phyloP scores from a whole-genome alignment of 2,113 vertebrate species.

The Bungarus multicinctus region DNA sequence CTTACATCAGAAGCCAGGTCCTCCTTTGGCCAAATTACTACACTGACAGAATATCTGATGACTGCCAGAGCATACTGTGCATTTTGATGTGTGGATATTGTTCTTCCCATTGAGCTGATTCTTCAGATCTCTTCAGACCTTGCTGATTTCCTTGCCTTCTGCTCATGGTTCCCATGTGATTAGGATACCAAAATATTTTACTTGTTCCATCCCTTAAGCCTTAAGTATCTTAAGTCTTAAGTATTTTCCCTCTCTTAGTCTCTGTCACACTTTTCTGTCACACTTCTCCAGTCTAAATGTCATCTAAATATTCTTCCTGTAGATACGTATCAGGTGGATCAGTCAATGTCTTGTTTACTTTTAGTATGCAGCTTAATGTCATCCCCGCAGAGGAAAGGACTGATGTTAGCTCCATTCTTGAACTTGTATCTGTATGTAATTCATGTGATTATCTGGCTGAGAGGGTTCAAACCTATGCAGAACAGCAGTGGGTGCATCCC shows the following conservation, averaged over 20 bases:
- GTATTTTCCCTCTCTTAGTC: neutral
- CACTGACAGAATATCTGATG: neutral
- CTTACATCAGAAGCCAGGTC: neutral
- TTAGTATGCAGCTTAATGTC: neutral
- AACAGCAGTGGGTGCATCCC: neutral
- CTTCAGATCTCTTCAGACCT: neutral
- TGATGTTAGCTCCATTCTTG: neutral
- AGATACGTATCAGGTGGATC: neutral
- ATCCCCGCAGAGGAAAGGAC: neutral
- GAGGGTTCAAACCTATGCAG: neutral
- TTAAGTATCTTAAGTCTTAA: neutral
- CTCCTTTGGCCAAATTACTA: neutral
- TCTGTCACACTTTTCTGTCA: neutral
- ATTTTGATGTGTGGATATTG: neutral
- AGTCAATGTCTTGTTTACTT: neutral
- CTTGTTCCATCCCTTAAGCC: neutral
- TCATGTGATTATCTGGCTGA: neutral
- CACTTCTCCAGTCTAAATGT: neutral
- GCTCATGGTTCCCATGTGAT: neutral
- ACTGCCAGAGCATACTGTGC: neutral
- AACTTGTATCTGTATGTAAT: neutral
- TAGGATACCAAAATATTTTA: neutral
- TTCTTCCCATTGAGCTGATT: neutral
- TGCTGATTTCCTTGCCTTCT: neutral
- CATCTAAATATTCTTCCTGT: neutral